Base-by-base conservation (phyloP, 1,140 invertebrate species). In the Akabosia matsudoensis region DNA sequence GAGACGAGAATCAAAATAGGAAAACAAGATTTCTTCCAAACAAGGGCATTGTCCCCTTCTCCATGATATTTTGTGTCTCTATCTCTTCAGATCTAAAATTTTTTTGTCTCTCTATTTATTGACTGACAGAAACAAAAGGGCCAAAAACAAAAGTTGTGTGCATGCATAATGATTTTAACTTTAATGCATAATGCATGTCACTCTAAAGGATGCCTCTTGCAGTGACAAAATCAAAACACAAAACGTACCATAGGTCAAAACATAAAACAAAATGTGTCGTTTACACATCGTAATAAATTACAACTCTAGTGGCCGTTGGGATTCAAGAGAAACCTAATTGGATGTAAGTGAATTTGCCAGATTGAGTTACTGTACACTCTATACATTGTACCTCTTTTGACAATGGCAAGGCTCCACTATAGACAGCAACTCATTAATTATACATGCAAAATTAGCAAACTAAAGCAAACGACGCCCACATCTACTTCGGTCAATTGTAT, bases 11-110 rank as follows among this genome's bases (percentile, higher is more conserved):
- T 45, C 37, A 45, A 45, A 56, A 56, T 24, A 56, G 10, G n/a
- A 56, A 67, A 31, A 67, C 26, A 67, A 67, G 31, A 30, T 30
- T 45, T 7, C 61, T 67, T 67, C 61, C 61, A 67, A 67, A 67
- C 61, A 67, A 67, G 61, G 61, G 31, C 61, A 67, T 67, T 67
- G 61, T 67, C 61, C 61, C 61, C 61, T 61, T 67, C 61, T 67
- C 61, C 37, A 10, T 18, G 37, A 18, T 10, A 18, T 18, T 45
- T 7, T 45, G 37, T 45, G 37, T 45, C 7, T 45, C 7, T 45
- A 18, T 45, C 7, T 10, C 37, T 45, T 45, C 37, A 45, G 7
- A 7, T 45, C 37, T 45, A 18, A 45, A 45, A n/a, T n/a, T n/a
- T n/a, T 18, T 45, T 7, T 45, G 37, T 45, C 7, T 45, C 7